Evolutionary conservation across 1,140 invertebrate genomes (phyloP), one percentile per base, ranked within the genome.

Genomic region (Temnothorax curvispinosus): DNA sequence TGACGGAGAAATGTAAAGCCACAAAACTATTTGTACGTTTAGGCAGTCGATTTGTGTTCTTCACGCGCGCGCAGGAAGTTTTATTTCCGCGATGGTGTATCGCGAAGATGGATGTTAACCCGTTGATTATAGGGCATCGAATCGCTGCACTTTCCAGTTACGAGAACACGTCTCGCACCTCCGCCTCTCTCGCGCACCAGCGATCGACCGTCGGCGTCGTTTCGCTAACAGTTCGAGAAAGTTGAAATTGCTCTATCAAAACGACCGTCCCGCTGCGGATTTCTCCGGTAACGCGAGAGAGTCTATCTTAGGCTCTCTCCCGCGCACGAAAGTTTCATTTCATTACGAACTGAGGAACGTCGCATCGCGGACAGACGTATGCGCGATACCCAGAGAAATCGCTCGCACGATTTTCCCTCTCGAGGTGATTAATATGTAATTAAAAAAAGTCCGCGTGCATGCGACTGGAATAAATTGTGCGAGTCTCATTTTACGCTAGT

Each of bases 191-290:
- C 77, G 77, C 62, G 78, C 47, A 13, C 52, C 52, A 32, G 56
- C 52, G 54, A 47, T 32, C 58, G 27, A 27, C 27, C 27, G 62
- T 64, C 52, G 32, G 13, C 27, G 62, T 64, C 52, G 32, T n/a
- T 60, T 81, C 62, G 82, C 84, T 44, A 67, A 82, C 74, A 77
- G 75, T 32, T 69, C 88, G 90, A 88, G 90, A 91, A 91, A 91
- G 90, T 91, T 91, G 89, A 88, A 91, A 91, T 91, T 87, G 87
- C 90, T 91, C 89, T 90, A 91, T 90, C 89, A 88, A 85, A 69
- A 78, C 76, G 87, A 50, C 50, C 77, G 72, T 41, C 65, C 85
- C 84, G 67, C 62, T 41, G 86, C 89, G 87, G 85, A 89, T 90
- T 90, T 90, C 89, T 86, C 89, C 60, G 56, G 50, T 72, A 90